A percentile compares a stretch with the other conserved stretches of the same genome.
Conservation (phyloP, 1,140 invertebrate genomes). For the Acromyrmex echinatior region DNA sequence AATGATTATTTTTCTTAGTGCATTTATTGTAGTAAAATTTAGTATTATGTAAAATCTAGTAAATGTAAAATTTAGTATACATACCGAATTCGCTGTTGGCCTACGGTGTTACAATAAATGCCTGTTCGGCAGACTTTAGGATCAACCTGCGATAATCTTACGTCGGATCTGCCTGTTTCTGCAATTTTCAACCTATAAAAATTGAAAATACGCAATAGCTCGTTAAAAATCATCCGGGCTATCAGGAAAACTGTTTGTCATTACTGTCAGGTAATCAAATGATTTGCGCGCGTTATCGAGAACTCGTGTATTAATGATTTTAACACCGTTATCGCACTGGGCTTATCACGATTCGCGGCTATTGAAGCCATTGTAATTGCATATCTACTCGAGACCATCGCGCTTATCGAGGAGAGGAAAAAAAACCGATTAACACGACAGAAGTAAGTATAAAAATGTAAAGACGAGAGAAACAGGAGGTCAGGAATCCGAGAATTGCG, state of each 20-base stretch:
- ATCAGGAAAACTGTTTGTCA: neutral
- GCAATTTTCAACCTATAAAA: conserved; percentile 82
- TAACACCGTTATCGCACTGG: neutral
- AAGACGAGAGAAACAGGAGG: neutral
- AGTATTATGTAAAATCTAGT: no score
- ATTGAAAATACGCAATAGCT: conserved; percentile 58
- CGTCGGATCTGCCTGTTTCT: conserved; percentile 84
- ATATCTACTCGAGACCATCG: neutral
- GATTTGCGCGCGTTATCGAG: neutral
- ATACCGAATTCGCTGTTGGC: conserved; percentile 72
- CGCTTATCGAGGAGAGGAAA: neutral
- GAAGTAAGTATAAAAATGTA: neutral
- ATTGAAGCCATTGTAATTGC: neutral
- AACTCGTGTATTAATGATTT: neutral
- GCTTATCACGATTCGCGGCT: neutral
- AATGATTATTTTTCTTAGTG: neutral
- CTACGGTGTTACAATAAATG: conserved; percentile 36
- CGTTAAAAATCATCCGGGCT: neutral
- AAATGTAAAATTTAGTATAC: neutral
- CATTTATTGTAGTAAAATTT: no score
- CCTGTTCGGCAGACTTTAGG: conserved; percentile 70
- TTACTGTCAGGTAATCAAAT: neutral
- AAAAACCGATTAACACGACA: neutral
- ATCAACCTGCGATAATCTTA: conserved; percentile 85
- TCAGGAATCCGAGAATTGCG: neutral